phyloP scores from a whole-genome alignment of 2,113 vertebrate species.

The Macquaria australasica region DNA sequence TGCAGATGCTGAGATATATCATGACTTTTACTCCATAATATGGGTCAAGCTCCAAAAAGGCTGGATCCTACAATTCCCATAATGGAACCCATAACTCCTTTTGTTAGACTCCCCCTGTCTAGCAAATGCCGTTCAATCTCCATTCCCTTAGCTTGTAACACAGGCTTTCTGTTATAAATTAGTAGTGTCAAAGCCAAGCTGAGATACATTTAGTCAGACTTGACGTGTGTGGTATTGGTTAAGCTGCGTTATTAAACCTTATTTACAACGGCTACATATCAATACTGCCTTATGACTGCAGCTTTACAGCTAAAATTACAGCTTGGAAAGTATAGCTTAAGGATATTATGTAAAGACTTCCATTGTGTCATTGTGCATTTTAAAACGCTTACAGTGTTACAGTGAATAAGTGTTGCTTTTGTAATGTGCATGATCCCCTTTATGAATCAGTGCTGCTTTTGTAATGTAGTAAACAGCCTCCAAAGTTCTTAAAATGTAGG shows the following conservation, averaged over 20 bases:
- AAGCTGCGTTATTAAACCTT: neutral
- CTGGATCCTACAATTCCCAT: too few relatives aligned
- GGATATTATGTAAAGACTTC: neutral
- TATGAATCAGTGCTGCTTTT: neutral
- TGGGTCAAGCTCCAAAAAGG: too few relatives aligned
- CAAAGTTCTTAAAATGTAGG: neutral
- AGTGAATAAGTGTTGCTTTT: neutral
- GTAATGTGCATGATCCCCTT: neutral
- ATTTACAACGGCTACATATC: neutral
- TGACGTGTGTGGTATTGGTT: neutral
- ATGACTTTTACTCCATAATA: too few relatives aligned
- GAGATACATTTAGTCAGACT: too few relatives aligned
- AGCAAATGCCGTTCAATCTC: too few relatives aligned
- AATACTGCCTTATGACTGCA: neutral
- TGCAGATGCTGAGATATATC: too few relatives aligned
- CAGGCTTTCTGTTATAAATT: too few relatives aligned
- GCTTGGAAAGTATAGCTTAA: neutral
- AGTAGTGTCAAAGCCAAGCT: too few relatives aligned
- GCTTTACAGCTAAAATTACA: neutral
- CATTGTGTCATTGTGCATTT: neutral
- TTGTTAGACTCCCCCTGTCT: too few relatives aligned
- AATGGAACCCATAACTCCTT: too few relatives aligned
- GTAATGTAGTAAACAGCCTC: slow-evolving; percentile 1
- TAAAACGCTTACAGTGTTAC: neutral
- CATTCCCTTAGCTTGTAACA: too few relatives aligned